phyloP scores from a whole-genome alignment of 2,888 invertebrate species.

The Bugula neritina region DNA sequence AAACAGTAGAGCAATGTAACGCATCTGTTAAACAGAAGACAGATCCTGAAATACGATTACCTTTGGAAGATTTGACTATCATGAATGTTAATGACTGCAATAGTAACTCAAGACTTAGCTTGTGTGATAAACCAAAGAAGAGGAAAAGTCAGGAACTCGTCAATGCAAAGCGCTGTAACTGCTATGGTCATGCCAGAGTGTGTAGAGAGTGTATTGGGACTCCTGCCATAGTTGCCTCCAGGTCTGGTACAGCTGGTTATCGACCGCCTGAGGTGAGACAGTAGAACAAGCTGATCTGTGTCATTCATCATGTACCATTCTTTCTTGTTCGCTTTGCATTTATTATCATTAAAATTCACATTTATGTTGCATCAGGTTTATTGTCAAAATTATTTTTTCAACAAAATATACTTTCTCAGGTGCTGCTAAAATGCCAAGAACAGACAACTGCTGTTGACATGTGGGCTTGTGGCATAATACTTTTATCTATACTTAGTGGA shows the following conservation, averaged over 20 bases:
- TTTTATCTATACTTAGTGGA: conserved; percentile 69
- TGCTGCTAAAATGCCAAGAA: conserved; percentile 64
- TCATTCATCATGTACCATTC: too few species aligned
- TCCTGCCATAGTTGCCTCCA: conserved; percentile 59
- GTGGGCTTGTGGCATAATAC: conserved; percentile 82
- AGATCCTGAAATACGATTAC: neutral
- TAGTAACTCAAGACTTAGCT: neutral
- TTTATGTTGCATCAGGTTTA: too few species aligned
- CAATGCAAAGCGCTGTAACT: conserved; percentile 58
- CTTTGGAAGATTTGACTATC: conserved; percentile 8
- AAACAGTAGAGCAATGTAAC: conserved; percentile 51
- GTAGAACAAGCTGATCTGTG: too few species aligned
- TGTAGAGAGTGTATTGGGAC: conserved; percentile 63
- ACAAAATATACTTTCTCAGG: too few species aligned
- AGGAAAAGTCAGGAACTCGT: neutral
- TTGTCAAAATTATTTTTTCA: too few species aligned
- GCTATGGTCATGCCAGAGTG: conserved; percentile 64
- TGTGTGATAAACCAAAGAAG: conserved; percentile 18
- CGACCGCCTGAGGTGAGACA: conserved; percentile 71
- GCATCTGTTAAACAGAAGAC: conserved; percentile 6
- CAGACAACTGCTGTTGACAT: conserved; percentile 80
- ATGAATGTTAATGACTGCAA: conserved; percentile 27
- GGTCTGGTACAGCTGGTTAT: conserved; percentile 85
- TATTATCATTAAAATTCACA: too few species aligned
- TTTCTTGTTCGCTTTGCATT: too few species aligned